These are phyloP conservation scores for Numenius arquata DNA, from an alignment of 2,113 vertebrate genomes.

Conservation along the genomic window DNA sequence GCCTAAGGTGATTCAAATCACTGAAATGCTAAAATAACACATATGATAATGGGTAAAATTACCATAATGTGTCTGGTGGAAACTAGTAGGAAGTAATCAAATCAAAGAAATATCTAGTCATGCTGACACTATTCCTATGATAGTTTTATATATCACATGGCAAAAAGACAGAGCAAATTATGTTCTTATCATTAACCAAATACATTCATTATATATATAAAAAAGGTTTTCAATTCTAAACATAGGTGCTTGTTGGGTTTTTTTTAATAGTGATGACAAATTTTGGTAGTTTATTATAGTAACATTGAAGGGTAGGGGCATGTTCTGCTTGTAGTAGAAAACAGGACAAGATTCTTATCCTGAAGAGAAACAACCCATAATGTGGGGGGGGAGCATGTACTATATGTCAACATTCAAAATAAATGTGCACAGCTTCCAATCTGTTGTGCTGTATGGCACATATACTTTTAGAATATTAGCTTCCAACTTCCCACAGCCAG, in stretches of 20 bases:
- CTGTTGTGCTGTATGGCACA: neutral
- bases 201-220: neutral
- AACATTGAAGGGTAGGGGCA: neutral
- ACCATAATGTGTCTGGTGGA: neutral
- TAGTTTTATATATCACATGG: neutral
- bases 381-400: accelerated
- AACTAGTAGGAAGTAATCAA: neutral
- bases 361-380: neutral
- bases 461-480: neutral
- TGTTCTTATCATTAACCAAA: neutral
- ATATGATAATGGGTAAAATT: neutral
- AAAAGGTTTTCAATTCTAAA: neutral
- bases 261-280: neutral
- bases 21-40: neutral
- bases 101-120: neutral
- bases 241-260: accelerated
- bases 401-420: neutral
- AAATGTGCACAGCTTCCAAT: neutral
- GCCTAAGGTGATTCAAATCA: neutral
- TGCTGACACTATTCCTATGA: neutral
- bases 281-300: neutral
- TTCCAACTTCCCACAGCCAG: neutral
- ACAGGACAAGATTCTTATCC: neutral
- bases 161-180: neutral
- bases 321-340: neutral